Evolutionary conservation across 2,888 invertebrate species (phyloP).

Genomic region (Clusia tigrina): DNA sequence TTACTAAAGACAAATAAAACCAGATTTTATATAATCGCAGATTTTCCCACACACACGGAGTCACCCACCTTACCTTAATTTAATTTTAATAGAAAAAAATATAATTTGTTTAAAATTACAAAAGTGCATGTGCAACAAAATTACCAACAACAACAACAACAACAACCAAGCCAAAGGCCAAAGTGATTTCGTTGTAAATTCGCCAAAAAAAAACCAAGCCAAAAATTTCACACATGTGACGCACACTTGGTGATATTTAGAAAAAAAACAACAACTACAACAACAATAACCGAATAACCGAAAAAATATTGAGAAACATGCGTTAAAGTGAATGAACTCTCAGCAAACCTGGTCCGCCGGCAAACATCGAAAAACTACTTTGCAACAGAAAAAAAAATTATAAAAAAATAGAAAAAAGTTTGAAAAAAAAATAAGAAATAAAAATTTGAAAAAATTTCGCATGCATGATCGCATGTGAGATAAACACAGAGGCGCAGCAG

Average conservation of each 20-base stretch:
- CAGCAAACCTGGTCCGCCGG: neutral
- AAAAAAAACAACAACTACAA: conserved; percentile 10
- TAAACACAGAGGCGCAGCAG: neutral
- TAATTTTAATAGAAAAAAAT: neutral
- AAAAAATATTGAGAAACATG: neutral
- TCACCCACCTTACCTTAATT: too few relatives aligned
- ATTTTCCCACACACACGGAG: too few relatives aligned
- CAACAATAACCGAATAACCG: neutral
- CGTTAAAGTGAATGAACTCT: conserved; percentile 6
- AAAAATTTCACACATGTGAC: conserved; percentile 15
- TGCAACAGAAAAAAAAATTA: conserved; percentile 3
- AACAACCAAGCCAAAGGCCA: conserved; percentile 9
- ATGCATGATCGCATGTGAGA: conserved; percentile 2
- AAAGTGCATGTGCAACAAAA: conserved; percentile 27
- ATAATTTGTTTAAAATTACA: conserved; percentile 23
- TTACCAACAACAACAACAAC: conserved; percentile 11
- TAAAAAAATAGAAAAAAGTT: neutral
- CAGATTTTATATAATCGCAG: too few relatives aligned
- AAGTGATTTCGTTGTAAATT: conserved; percentile 1
- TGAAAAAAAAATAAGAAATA: neutral
- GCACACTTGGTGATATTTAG: neutral
- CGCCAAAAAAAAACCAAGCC: conserved; percentile 16
- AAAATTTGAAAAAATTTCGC: conserved; percentile 4
- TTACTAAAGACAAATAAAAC: too few relatives aligned
- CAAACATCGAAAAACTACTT: neutral